Evolutionary conservation across 2,113 vertebrate genomes (phyloP).

Genomic region (Ochotona princeps): DNA sequence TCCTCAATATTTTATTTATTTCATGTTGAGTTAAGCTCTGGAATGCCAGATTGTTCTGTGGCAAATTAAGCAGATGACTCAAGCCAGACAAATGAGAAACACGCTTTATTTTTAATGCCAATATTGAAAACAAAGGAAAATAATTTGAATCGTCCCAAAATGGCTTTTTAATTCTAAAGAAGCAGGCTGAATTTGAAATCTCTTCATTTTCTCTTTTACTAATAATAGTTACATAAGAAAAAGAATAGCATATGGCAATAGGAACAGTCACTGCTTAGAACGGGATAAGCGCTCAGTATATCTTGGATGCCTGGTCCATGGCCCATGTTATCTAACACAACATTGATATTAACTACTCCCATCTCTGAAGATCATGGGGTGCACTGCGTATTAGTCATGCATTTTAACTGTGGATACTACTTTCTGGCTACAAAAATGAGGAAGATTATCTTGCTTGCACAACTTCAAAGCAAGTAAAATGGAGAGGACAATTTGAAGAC

Average conservation of each 20-base stretch:
- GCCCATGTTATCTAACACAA: background rate
- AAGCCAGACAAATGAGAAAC: background rate
- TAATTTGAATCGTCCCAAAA: background rate
- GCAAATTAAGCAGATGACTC: conserved; percentile 17
- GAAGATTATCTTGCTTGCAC: background rate
- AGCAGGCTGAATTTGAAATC: background rate
- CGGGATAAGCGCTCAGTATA: background rate
- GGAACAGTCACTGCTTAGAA: background rate
- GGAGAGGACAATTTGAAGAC: background rate
- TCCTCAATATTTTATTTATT: conserved; percentile 13
- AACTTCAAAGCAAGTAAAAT: background rate
- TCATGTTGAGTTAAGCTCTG: background rate
- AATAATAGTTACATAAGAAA: background rate
- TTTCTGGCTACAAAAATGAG: background rate
- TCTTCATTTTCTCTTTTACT: background rate
- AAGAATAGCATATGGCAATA: background rate
- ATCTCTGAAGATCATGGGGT: background rate
- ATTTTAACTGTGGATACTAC: background rate
- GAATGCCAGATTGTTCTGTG: background rate
- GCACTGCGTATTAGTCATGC: background rate
- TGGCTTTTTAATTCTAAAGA: background rate
- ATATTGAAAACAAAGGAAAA: background rate
- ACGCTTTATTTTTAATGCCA: background rate
- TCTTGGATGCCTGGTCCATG: background rate
- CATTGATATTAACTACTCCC: background rate